Base-by-base conservation (phyloP, 92 coral and sea anemone genomes). In the Ricordea florida region DNA sequence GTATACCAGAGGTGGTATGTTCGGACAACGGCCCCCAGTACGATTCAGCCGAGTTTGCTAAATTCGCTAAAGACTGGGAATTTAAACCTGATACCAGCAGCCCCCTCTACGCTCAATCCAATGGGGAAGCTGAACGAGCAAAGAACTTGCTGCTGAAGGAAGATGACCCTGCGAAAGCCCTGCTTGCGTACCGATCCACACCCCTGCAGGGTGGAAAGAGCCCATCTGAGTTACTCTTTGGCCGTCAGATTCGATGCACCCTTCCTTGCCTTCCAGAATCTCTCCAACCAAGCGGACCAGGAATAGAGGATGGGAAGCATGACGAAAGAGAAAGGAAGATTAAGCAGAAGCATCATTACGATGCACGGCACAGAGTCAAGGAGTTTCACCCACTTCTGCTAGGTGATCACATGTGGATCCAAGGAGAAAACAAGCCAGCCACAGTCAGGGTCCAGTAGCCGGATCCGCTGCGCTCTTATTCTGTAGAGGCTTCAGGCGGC, bases 21-120 rank as follows among this genome's bases (percentile, higher is more conserved):
- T 55, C 76, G 6, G 87, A 82, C 63, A 73, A 73, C 28, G 82
- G 82, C 6, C 81, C 81, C 9, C 87, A 81, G 69, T 81, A 62
- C 59, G 35, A 22, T 41, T 40, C 87, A 18, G 57, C 53, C 7
- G 87, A 72, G 48, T 72, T 72, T 53, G 45, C 46, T 6, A 82
- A 73, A 73, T 66, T 82, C 41, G 82, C 83, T 14, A 67, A 45
- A 20, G 83, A 66, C 41, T 83, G 89, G 89, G 90, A 52, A 32
- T 78, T 72, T 23, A 37, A 43, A 11, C 63, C 46, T 49, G 76
- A 63, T 5, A 72, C 86, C 6, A 70, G 85, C 48, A 28, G 30
- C 37, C 84, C 79, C 20, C 37, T 22, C 25, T 80, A 69, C 44
- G 51, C 86, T 0, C 86, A 80, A 32, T 45, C 80, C 9, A 70